Evolutionary conservation across 2,888 invertebrate species (phyloP).

Genomic region (Drosophila anomalipes): DNA sequence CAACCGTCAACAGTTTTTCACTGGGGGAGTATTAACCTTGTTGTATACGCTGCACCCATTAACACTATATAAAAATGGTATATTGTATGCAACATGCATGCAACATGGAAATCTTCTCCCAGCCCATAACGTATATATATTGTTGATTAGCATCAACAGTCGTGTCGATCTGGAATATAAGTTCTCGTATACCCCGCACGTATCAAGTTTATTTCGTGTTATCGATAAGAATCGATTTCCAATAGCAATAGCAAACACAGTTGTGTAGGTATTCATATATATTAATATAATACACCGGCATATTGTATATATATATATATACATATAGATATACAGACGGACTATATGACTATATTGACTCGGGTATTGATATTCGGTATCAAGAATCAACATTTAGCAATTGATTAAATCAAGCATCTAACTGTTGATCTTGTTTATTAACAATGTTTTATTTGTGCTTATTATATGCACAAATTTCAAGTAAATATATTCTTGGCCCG

Average conservation of each 20-base stretch:
- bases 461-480: background rate
- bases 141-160: background rate
- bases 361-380: background rate
- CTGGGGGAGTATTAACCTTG: background rate
- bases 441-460: background rate
- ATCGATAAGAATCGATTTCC: background rate
- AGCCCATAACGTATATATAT: background rate
- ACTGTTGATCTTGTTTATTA: background rate
- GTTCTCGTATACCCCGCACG: background rate
- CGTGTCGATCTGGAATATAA: background rate
- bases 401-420: background rate
- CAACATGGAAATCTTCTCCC: background rate
- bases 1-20: constrained; percentile 13
- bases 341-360: background rate
- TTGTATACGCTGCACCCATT: background rate
- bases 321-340: background rate
- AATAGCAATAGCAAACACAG: background rate
- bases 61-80: background rate
- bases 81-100: background rate
- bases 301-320: background rate
- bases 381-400: background rate
- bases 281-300: background rate
- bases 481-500: background rate
- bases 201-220: background rate
- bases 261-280: background rate